Evolutionary conservation across 2,797 vertebrate genomes (phyloP), one percentile per base, ranked within the genome.

Genomic region (Schizopygopsis pylzovi): DNA sequence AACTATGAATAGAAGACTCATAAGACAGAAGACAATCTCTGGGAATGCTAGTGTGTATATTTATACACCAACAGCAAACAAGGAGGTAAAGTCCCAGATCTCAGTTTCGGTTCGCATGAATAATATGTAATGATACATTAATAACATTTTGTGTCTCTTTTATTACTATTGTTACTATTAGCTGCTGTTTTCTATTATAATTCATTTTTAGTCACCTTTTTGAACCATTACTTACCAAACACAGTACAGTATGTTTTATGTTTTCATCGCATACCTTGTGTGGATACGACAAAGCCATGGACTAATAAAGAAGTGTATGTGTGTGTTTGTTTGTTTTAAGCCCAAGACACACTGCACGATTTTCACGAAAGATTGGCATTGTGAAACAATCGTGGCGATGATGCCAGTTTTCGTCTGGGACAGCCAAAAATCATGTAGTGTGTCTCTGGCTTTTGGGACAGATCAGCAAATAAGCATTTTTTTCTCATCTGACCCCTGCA

Each of bases 391-490:
- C 1, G 41, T 41, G 41, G 41, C 41, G 39, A 39, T 6, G 6
- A 41, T 41, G 33, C 33, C 33, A 33, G 33, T 7, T 41, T 43
- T 43, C 41, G 41, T 43, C 8, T 41, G 39, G 8, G 41, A 43
- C 41, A 43, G 41, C 9, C 9, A 2, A 43, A 43, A 43, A 43
- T 43, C 2, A 8, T 43, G 41, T 1, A 43, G 41, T 43, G 41
- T 43, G 41, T 43, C 41, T 41, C 41, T 1, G 8, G 49, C 18
- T 67, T 81, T 81, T n/a, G 20, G 22, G 16, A 52, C 33, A 54
- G n/a, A 77, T 77, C 25, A 15, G 11, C 56, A 75, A 41, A 52
- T 7, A 65, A 65, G 20, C 20, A 52, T 75, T 83, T 82, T 71
- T 20, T 73, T 25, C 20, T 73, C 22, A 20, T 56, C 82, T 78